Percentiles rank a stretch among this genome's conserved stretches.
These are phyloP conservation scores for Scyliorhinus canicula DNA, from an alignment of 2,797 vertebrate genomes.

Conservation along the genomic window DNA sequence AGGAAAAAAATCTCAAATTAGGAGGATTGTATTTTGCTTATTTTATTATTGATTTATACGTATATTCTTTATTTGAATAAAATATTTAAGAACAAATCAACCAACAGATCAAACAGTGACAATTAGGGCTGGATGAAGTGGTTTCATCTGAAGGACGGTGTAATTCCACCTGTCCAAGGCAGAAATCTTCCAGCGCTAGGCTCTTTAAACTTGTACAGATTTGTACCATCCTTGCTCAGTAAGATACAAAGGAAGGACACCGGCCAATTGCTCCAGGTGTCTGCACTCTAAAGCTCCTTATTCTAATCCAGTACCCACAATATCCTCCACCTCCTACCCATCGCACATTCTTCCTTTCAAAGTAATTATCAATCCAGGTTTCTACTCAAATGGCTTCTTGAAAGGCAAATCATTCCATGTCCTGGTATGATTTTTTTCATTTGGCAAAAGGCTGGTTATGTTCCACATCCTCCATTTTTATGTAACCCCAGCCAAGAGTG, in stretches of 20 bases:
- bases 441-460: not conserved
- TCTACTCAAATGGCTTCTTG: not conserved
- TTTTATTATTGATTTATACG: too few species aligned
- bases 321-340: not conserved
- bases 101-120: not conserved
- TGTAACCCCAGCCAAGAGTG: not conserved
- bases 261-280: not conserved
- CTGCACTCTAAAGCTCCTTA: not conserved
- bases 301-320: not conserved
- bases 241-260: not conserved
- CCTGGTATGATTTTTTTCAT: not conserved
- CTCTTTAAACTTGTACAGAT: not conserved
- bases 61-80: too few species aligned
- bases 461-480: not conserved
- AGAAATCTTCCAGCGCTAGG: not conserved
- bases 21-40: too few species aligned
- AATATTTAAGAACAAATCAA: too few species aligned
- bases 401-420: not conserved
- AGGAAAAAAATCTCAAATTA: too few species aligned
- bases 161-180: not conserved
- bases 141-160: not conserved
- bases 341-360: not conserved
- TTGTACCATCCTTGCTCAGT: not conserved
- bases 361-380: not conserved
- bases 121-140: not conserved